phyloP scores from a whole-genome alignment of 1,140 invertebrate genomes.

The Hetaerina americana region DNA sequence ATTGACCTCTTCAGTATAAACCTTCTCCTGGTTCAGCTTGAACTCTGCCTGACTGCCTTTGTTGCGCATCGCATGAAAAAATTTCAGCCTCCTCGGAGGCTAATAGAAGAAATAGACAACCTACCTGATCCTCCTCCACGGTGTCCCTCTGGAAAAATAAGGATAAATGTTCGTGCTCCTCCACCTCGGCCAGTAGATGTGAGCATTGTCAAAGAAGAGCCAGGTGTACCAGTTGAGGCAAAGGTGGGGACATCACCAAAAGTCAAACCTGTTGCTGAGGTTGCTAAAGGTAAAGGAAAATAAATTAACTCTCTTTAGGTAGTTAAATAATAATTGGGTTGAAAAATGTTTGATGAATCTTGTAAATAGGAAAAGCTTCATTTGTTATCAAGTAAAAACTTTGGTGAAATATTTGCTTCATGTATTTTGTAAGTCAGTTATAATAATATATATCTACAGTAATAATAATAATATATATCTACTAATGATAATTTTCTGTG shows the following conservation, averaged over 20 bases:
- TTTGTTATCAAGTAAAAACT: too few species aligned
- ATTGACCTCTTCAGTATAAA: slow-evolving; percentile 55
- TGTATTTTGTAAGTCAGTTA: too few species aligned
- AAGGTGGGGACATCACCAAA: neutral
- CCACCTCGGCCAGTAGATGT: neutral
- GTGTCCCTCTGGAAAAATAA: slow-evolving; percentile 48
- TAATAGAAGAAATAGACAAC: slow-evolving; percentile 64
- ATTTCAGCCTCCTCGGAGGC: slow-evolving; percentile 52
- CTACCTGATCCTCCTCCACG: slow-evolving; percentile 43
- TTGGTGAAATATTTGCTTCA: too few species aligned
- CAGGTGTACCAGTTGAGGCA: neutral
- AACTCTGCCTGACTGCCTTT: slow-evolving; percentile 61
- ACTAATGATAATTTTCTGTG: too few species aligned
- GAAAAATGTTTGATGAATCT: too few species aligned
- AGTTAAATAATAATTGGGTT: too few species aligned
- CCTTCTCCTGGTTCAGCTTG: slow-evolving; percentile 55
- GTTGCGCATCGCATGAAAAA: slow-evolving; percentile 64
- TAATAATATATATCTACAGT: too few species aligned
- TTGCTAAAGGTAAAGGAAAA: too few species aligned
- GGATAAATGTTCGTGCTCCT: slow-evolving; percentile 33
- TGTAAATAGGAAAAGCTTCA: too few species aligned
- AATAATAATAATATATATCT: too few species aligned
- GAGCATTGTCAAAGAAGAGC: neutral
- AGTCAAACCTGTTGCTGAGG: too few species aligned
- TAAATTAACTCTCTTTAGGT: too few species aligned